Base-by-base conservation (phyloP, 2,113 vertebrate species). In the Phycodurus eques region DNA sequence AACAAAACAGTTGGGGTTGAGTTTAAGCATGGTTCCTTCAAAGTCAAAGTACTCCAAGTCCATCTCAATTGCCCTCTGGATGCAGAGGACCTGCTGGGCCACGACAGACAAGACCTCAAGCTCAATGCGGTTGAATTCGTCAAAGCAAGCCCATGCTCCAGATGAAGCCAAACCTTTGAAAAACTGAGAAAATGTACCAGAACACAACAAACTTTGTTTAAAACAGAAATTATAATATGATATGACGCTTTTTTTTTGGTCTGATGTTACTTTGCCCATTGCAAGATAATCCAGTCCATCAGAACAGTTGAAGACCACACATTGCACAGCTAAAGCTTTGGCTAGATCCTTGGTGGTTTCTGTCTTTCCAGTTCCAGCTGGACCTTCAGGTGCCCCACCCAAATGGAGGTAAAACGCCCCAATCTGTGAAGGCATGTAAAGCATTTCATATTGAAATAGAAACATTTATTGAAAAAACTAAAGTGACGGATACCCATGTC, bases 1-100 rank as follows among this genome's bases (percentile, higher is more conserved):
- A 81, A 99, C 96, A 72, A 99, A 99, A 87, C 98, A 99, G 90
- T 99, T 99, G 68, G 96, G 95, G 80, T 99, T 99, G 74, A 99
- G 96, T 54, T 93, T 95, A 63, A 99, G 93, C 83, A 95, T 95
- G 43, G 96, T 98, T 65, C 96, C 98, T 90, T 99, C 98, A 85
- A 99, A 99, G 85, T 92, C 71, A 90, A 99, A 98, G 59, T 88
- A 88, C 49, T 98, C 96, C 69, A 98, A 8, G 56, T 94, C 95
- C 77, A 80, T 82, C 73, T 98, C 95, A 47, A 98, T 93, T 78
- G 98, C 96, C 85, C 95, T 94, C 89, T 99, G 97, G 71, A 99
- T 98, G 87, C 96, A 99, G 49, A 99, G 94, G 73, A 99, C 97
- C 87, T 99, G 98, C 83, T 99, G 98, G 39, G 98, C 98, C 78